Percentiles rank a stretch among this genome's conserved stretches.
These are phyloP conservation scores for Spea bombifrons DNA, from an alignment of 2,113 vertebrate species.

Conservation along the genomic window DNA sequence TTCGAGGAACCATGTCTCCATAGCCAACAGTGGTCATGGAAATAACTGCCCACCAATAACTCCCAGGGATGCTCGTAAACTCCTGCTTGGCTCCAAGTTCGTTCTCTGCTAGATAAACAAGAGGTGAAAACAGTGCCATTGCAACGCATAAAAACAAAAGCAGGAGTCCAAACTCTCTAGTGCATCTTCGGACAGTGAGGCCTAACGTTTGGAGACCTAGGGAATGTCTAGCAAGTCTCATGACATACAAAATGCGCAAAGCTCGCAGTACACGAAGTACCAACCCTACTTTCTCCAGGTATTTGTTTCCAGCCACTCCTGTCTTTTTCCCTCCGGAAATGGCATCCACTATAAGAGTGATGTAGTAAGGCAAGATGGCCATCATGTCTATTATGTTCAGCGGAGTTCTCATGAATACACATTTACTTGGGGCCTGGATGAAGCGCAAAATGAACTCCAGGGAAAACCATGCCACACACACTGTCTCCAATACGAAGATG, in stretches of 20 bases:
- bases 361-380: conserved; percentile 92
- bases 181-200: conserved; percentile 86
- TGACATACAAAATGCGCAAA: conserved; percentile 89
- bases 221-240: conserved; percentile 89
- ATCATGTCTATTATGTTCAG: conserved; percentile 90
- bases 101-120: conserved; percentile 90
- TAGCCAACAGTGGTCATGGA: conserved; percentile 98
- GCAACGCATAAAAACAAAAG: conserved; percentile 93
- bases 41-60: conserved; percentile 98
- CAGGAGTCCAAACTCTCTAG: conserved; percentile 86
- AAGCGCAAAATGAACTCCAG: conserved; percentile 90
- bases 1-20: conserved; percentile 94
- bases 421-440: conserved; percentile 90
- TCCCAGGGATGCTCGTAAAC: conserved; percentile 90
- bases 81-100: conserved; percentile 92
- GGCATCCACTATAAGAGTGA: conserved; percentile 83
- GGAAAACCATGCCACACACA: conserved; percentile 96
- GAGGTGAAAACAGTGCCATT: conserved; percentile 89
- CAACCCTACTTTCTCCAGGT: conserved; percentile 88
- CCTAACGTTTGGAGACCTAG: conserved; percentile 89
- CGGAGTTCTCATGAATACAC: conserved; percentile 84
- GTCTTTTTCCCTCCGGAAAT: conserved; percentile 67
- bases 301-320: conserved; percentile 78
- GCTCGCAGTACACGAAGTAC: conserved; percentile 87
- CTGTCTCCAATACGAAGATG: conserved; percentile 92